Conservation (phyloP, 1,140 invertebrate species). For the Chelonus insularis region DNA sequence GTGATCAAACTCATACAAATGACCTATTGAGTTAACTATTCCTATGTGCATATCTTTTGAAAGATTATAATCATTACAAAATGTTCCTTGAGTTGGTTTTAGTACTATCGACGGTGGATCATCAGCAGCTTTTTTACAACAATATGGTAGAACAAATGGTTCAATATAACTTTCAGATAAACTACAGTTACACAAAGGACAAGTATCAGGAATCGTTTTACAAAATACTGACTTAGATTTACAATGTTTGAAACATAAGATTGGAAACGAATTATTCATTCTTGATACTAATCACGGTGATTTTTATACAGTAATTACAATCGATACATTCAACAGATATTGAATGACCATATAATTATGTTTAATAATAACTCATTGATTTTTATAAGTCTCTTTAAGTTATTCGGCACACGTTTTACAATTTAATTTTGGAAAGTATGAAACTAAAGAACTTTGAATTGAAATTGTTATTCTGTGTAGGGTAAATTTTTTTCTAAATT, state of each 20-base stretch:
- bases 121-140: conserved; percentile 44
- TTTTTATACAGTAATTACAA: too few relatives aligned
- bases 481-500: too few relatives aligned
- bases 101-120: conserved; percentile 42
- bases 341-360: too few relatives aligned
- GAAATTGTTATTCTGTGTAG: too few relatives aligned
- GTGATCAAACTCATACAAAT: conserved; percentile 51
- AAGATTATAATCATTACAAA: conserved; percentile 44
- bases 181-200: conserved; percentile 44
- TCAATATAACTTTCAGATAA: conserved; percentile 36
- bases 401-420: too few relatives aligned
- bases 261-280: conserved; percentile 32
- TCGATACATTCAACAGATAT: too few relatives aligned
- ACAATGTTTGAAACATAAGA: conserved; percentile 55
- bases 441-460: too few relatives aligned
- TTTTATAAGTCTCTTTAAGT: too few relatives aligned
- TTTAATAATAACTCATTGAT: too few relatives aligned
- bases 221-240: conserved; percentile 46
- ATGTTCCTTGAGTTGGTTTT: conserved; percentile 48
- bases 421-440: too few relatives aligned
- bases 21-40: conserved; percentile 42
- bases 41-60: conserved; percentile 50
- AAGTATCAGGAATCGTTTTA: conserved; percentile 42
- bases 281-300: neutral
- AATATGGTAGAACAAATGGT: conserved; percentile 51